Percentiles rank a stretch among this genome's conserved stretches.
These are phyloP conservation scores for Cotesia typhae DNA, from an alignment of 1,140 invertebrate species.

Conservation along the genomic window DNA sequence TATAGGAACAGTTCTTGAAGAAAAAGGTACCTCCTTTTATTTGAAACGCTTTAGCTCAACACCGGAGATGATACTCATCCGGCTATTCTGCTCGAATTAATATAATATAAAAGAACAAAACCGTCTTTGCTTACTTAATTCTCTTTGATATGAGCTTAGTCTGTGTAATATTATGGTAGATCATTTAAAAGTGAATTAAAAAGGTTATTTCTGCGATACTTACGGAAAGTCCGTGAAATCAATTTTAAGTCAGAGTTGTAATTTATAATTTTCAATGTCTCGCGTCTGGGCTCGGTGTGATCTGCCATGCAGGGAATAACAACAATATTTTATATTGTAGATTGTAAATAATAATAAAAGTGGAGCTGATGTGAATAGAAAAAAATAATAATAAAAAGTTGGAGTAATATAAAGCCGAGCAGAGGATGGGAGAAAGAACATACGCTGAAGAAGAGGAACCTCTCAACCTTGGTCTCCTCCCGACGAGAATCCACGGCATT, in stretches of 20 bases:
- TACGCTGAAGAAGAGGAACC: slow-evolving; percentile 34
- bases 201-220: not conserved
- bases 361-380: not conserved
- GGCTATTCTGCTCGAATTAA: not conserved
- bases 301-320: too few species aligned
- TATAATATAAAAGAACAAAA: not conserved
- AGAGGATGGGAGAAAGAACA: not conserved
- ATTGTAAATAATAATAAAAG: too few species aligned
- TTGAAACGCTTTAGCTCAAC: not conserved
- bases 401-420: not conserved
- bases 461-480: slow-evolving; percentile 45
- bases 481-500: slow-evolving; percentile 36
- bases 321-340: too few species aligned
- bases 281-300: not conserved
- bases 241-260: not conserved
- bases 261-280: slow-evolving; percentile 26
- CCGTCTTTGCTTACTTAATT: not conserved
- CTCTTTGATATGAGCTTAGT: too few species aligned
- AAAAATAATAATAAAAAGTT: not conserved
- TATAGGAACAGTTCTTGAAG: too few species aligned
- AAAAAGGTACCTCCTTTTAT: too few species aligned
- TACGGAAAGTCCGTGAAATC: slow-evolving; percentile 16
- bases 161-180: too few species aligned
- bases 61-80: slow-evolving; percentile 19
- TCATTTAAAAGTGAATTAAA: not conserved